Evolutionary conservation across 2,888 invertebrate genomes (phyloP).

Genomic region (Tachina lurida): DNA sequence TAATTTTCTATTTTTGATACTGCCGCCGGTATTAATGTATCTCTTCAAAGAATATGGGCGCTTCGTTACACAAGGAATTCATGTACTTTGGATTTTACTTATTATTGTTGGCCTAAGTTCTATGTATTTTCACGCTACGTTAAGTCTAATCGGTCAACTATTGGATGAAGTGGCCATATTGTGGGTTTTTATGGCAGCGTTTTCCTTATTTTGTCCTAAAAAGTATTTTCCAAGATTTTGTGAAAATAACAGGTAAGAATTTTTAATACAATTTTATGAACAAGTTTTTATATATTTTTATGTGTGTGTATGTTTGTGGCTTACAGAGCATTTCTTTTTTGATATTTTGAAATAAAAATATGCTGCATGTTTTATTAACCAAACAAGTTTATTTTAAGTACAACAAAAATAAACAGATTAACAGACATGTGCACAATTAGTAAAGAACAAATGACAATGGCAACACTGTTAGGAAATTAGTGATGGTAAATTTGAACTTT

Average conservation of each 20-base stretch:
- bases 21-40: slow-evolving; percentile 90
- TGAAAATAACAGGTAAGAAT: slow-evolving; percentile 85
- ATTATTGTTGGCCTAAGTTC: slow-evolving; percentile 91
- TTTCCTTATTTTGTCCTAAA: slow-evolving; percentile 89
- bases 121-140: slow-evolving; percentile 93
- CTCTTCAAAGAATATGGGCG: slow-evolving; percentile 90
- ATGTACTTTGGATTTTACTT: slow-evolving; percentile 91
- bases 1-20: slow-evolving; percentile 89
- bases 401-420: no score
- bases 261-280: neutral
- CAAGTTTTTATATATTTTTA: no score
- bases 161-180: slow-evolving; percentile 92
- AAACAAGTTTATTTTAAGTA: no score
- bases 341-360: no score
- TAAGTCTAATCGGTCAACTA: slow-evolving; percentile 91
- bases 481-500: no score
- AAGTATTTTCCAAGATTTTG: slow-evolving; percentile 88
- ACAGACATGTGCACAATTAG: no score
- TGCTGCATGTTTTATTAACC: no score
- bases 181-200: slow-evolving; percentile 91
- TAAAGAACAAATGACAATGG: no score
- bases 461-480: no score
- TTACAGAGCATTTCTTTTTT: no score
- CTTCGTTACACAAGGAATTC: slow-evolving; percentile 89
- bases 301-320: no score